A percentile compares a stretch with the other conserved stretches of the same genome.
Conservation (phyloP, 2,888 invertebrate species). For the Dorcus parallelipipedus region DNA sequence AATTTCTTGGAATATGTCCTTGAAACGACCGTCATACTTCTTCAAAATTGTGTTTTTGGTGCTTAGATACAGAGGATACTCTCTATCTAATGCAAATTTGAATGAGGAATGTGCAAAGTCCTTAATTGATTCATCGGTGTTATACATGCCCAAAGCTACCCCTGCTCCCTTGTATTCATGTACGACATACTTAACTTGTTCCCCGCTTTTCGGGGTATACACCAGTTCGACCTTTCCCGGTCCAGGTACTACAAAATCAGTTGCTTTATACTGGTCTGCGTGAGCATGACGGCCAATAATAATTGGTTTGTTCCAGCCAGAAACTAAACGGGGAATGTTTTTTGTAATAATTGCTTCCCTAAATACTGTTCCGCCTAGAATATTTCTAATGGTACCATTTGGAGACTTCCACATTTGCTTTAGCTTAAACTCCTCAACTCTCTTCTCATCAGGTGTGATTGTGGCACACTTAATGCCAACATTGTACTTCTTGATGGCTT, state of each 20-base stretch:
- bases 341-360: conserved; percentile 86
- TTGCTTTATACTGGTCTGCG: conserved; percentile 96
- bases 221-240: conserved; percentile 83
- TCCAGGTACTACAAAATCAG: conserved; percentile 92
- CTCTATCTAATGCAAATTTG: conserved; percentile 80
- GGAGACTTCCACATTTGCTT: conserved; percentile 92
- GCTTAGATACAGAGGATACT: conserved; percentile 88
- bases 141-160: conserved; percentile 92
- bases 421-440: conserved; percentile 86
- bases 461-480: conserved; percentile 99
- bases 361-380: conserved; percentile 77
- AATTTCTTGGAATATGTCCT: conserved; percentile 95
- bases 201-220: conserved; percentile 67
- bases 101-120: conserved; percentile 96
- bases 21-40: conserved; percentile 93
- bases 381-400: conserved; percentile 85
- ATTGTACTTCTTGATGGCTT: conserved; percentile 94
- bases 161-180: conserved; percentile 86
- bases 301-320: conserved; percentile 94
- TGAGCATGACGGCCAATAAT: conserved; percentile 98
- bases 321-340: conserved; percentile 92
- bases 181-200: conserved; percentile 70
- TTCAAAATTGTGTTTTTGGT: conserved; percentile 97
- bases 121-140: conserved; percentile 90
- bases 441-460: conserved; percentile 95